Evolutionary conservation across 2,113 vertebrate species (phyloP).

Genomic region (Paramormyrops kingsleyae): DNA sequence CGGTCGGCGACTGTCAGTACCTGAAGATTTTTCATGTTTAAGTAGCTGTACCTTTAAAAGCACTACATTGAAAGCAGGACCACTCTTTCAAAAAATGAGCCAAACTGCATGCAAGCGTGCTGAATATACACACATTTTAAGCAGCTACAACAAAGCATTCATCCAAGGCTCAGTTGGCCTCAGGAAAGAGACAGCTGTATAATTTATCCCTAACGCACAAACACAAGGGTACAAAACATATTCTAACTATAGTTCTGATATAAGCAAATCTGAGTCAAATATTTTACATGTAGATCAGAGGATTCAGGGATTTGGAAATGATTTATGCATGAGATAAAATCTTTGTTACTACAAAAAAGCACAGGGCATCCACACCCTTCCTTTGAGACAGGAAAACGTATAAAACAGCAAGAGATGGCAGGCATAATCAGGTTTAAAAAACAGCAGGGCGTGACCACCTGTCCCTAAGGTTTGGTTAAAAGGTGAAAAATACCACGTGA

Average conservation of each 20-base stretch:
- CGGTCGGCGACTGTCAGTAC: neutral
- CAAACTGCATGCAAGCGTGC: neutral
- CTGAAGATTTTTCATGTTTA: neutral
- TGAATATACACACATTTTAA: neutral
- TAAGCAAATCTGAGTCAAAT: neutral
- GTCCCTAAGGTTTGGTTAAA: neutral
- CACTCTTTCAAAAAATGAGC: neutral
- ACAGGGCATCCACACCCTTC: neutral
- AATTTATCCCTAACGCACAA: neutral
- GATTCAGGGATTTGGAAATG: neutral
- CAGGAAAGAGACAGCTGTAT: neutral
- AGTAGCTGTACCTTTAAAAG: neutral
- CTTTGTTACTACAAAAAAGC: neutral
- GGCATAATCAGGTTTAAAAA: neutral
- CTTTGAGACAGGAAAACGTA: neutral
- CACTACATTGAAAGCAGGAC: neutral
- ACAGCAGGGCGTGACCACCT: neutral
- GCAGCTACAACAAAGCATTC: neutral
- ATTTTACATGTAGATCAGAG: neutral
- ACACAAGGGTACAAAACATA: neutral
- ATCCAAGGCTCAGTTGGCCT: neutral
- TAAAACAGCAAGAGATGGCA: neutral
- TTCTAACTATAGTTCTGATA: neutral
- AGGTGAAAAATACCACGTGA: neutral
- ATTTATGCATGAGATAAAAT: neutral